Evolutionary conservation across 2,797 vertebrate species (phyloP).

Genomic region (Prionace glauca): DNA sequence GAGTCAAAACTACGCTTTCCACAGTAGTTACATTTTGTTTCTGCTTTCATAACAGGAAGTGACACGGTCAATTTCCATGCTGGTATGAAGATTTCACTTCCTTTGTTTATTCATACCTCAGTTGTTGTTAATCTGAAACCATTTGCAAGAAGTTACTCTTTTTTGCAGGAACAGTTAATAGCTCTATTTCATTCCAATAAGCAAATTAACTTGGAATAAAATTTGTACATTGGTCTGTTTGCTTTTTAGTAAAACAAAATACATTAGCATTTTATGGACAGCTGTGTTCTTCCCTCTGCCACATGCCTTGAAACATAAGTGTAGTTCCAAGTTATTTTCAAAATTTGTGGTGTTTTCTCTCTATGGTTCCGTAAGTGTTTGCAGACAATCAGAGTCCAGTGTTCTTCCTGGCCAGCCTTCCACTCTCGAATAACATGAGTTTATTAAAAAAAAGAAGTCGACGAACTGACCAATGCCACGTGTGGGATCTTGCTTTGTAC

Average conservation of each 20-base stretch:
- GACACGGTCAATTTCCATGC: not conserved
- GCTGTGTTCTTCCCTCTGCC: not conserved
- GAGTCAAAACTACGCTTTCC: not conserved
- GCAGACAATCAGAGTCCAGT: not conserved
- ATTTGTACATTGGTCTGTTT: not conserved
- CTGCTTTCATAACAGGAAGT: conserved; percentile 29
- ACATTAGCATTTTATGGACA: not conserved
- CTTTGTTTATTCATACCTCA: conserved; percentile 21
- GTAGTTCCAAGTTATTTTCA: not conserved
- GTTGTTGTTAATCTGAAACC: not conserved
- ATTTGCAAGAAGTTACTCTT: not conserved
- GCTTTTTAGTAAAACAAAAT: not conserved
- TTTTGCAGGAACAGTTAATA: not conserved
- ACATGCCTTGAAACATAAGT: not conserved
- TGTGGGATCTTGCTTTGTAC: too few species aligned
- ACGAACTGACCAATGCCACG: not conserved
- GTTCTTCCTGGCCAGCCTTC: not conserved
- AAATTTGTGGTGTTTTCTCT: not conserved
- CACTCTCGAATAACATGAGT: not conserved
- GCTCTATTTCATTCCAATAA: too few species aligned
- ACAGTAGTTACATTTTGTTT: not conserved
- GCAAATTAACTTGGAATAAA: not conserved
- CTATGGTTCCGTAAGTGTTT: not conserved
- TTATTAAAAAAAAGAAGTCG: not conserved
- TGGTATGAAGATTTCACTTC: not conserved